Percentiles rank a stretch among this genome's conserved stretches.
Conservation (phyloP, 92 coral and sea anemone genomes). For the Muricea muricata region DNA sequence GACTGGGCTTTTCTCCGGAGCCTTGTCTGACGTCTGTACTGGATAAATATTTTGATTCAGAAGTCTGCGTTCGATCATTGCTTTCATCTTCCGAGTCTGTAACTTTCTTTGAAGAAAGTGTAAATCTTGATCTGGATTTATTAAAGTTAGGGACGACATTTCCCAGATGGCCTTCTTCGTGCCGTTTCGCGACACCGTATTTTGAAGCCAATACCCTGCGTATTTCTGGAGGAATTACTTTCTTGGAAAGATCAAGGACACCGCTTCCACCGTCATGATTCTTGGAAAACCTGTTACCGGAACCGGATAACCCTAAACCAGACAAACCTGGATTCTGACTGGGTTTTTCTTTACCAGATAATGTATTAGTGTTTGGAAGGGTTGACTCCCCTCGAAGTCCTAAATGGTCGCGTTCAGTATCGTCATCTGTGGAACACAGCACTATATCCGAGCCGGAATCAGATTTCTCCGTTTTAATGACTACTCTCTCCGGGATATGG, state of each 20-base stretch:
- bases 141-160: slow-evolving; percentile 64
- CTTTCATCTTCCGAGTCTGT: slow-evolving; percentile 7
- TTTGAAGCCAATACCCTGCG: slow-evolving; percentile 84
- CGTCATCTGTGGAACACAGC: not conserved
- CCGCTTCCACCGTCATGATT: not conserved
- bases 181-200: slow-evolving; percentile 68
- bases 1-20: not conserved
- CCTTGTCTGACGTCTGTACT: not conserved
- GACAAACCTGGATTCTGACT: not conserved
- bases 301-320: not conserved
- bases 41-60: slow-evolving; percentile 30
- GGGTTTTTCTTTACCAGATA: not conserved
- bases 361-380: not conserved
- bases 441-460: not conserved
- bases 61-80: not conserved
- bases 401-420: not conserved
- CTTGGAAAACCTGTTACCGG: slow-evolving; percentile 1
- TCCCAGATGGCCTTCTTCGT: slow-evolving; percentile 32
- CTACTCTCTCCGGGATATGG: not conserved
- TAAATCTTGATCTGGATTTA: slow-evolving; percentile 69
- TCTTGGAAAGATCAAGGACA: slow-evolving; percentile 76
- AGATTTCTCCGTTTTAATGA: not conserved
- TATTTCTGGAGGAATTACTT: slow-evolving; percentile 83
- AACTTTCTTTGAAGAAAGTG: slow-evolving; percentile 44
- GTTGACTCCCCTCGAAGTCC: not conserved